A percentile compares a stretch with the other conserved stretches of the same genome.
Evolutionary conservation across 2,113 vertebrate species (phyloP).

Genomic region (Phalacrocorax brasilianus): DNA sequence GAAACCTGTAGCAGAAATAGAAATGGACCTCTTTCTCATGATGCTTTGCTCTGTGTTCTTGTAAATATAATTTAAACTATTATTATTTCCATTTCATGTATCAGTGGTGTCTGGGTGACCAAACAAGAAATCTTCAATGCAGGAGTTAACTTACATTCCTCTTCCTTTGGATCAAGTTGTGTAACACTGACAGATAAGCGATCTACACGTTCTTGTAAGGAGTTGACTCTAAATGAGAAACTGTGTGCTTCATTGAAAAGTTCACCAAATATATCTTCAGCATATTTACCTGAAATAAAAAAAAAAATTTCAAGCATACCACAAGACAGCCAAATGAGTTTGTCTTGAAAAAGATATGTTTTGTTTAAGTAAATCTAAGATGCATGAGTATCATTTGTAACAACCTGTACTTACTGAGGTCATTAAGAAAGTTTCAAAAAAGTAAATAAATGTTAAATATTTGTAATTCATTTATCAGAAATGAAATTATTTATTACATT

Average conservation of each 20-base stretch:
- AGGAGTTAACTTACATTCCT: conserved; percentile 87
- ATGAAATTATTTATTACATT: background rate
- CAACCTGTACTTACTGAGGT: background rate
- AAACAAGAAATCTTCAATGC: background rate
- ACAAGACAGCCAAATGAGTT: background rate
- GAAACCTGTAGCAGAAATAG: background rate
- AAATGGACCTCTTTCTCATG: background rate
- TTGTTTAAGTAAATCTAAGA: background rate
- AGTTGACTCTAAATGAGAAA: conserved; percentile 98
- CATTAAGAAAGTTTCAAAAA: background rate
- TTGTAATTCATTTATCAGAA: background rate
- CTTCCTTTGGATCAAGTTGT: conserved; percentile 97
- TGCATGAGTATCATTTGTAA: background rate
- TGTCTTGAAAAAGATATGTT: background rate
- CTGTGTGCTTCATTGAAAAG: conserved; percentile 98
- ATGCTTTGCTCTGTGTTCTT: background rate
- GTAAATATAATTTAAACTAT: background rate
- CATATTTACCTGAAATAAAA: conserved; percentile 91
- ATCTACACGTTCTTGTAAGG: conserved; percentile 97
- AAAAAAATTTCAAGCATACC: background rate
- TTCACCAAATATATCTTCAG: conserved; percentile 98
- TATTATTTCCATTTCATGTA: background rate
- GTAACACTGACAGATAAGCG: conserved; percentile 97
- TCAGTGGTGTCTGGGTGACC: background rate
- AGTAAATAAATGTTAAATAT: background rate